Evolutionary conservation across 2,113 vertebrate species (phyloP).

Genomic region (Aldabrachelys gigantea): DNA sequence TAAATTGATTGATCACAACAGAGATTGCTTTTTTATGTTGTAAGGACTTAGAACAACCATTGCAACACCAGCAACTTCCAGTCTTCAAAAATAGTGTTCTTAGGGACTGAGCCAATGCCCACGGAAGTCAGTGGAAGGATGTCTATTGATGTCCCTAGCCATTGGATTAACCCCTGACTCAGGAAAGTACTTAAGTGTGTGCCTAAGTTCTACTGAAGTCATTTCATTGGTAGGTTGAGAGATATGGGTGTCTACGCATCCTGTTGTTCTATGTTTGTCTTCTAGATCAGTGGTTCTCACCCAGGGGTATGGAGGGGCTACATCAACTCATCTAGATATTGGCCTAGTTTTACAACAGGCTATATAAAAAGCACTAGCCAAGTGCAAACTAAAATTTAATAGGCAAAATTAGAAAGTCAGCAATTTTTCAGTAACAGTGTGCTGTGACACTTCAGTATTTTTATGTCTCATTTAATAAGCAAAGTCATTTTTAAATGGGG

Average conservation of each 20-base stretch:
- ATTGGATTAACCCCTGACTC: not conserved
- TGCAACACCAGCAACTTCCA: not conserved
- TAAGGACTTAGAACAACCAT: not conserved
- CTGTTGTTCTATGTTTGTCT: rapidly evolving
- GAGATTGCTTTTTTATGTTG: not conserved
- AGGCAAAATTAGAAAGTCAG: too few relatives aligned
- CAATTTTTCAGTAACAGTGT: too few relatives aligned
- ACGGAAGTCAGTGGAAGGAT: not conserved
- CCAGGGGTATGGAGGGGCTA: too few relatives aligned
- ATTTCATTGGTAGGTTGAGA: not conserved
- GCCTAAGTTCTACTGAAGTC: not conserved
- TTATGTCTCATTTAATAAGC: too few relatives aligned
- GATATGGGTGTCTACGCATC: not conserved
- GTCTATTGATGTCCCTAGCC: not conserved
- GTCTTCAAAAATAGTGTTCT: not conserved
- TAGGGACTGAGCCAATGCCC: not conserved
- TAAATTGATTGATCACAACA: slow-evolving; percentile 33
- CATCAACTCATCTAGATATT: too few relatives aligned
- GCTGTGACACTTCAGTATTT: too few relatives aligned
- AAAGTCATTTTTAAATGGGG: too few relatives aligned
- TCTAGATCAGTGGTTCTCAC: too few relatives aligned
- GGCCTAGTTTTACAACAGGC: too few relatives aligned
- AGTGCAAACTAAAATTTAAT: too few relatives aligned
- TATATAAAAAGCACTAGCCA: too few relatives aligned
- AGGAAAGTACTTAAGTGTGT: not conserved